These are phyloP conservation scores for Drosophila fungiperda DNA, from an alignment of 2,888 invertebrate species.

Conservation along the genomic window DNA sequence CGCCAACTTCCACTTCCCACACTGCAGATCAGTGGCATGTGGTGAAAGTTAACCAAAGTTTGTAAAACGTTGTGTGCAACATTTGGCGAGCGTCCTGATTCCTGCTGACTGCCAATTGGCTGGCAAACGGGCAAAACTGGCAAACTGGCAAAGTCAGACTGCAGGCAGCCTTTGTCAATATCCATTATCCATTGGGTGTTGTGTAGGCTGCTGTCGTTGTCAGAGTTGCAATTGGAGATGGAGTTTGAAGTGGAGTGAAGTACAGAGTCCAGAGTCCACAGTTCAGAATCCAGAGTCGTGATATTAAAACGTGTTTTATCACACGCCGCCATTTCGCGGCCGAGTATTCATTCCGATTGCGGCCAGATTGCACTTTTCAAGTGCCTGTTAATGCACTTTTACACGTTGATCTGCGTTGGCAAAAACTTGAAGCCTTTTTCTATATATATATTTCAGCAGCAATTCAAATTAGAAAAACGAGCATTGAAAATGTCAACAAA, in stretches of 20 bases:
- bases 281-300: conserved; percentile 21
- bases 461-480: conserved; percentile 65
- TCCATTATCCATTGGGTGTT: conserved; percentile 40
- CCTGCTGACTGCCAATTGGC: conserved; percentile 50
- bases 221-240: conserved; percentile 15
- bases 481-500: conserved; percentile 60
- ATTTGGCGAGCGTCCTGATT: conserved; percentile 52
- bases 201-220: conserved; percentile 19
- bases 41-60: conserved; percentile 62
- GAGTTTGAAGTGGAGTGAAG: conserved; percentile 19
- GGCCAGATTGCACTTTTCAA: conserved; percentile 79
- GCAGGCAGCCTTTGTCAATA: conserved; percentile 42
- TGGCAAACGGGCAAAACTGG: conserved; percentile 33
- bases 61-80: conserved; percentile 76
- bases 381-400: conserved; percentile 75
- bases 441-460: conserved; percentile 37
- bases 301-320: conserved; percentile 81
- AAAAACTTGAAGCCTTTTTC: conserved; percentile 56
- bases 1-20: conserved; percentile 1
- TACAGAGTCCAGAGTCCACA: neutral
- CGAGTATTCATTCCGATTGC: conserved; percentile 78
- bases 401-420: conserved; percentile 7
- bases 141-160: conserved; percentile 24
- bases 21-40: conserved; percentile 1
- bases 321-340: conserved; percentile 80